Evolutionary conservation across 2,113 vertebrate species (phyloP).

Genomic region (Sula dactylatra): DNA sequence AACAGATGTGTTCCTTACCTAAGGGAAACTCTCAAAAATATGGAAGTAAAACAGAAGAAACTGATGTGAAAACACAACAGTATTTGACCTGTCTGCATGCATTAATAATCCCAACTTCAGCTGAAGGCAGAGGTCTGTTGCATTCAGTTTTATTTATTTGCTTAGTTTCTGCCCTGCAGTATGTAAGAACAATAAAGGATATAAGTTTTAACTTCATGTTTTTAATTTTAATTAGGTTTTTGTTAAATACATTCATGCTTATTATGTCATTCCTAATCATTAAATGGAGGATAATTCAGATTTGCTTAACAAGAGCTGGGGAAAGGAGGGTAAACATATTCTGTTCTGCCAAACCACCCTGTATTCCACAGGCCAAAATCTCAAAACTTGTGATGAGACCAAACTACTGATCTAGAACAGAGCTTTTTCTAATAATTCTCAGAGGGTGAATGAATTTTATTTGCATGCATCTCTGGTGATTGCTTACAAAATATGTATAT

Average conservation of each 20-base stretch:
- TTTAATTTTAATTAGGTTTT: neutral
- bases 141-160: slow-evolving; percentile 27
- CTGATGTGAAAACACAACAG: slow-evolving; percentile 61
- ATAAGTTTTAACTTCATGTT: neutral
- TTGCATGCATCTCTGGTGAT: neutral
- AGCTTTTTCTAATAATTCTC: neutral
- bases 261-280: neutral
- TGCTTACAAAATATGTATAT: neutral
- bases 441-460: neutral
- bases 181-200: neutral
- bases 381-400: neutral
- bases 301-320: neutral
- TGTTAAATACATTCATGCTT: neutral
- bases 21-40: slow-evolving; percentile 65
- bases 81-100: slow-evolving; percentile 58
- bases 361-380: neutral
- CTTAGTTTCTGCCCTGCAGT: neutral
- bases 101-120: slow-evolving; percentile 48
- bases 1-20: slow-evolving; percentile 68
- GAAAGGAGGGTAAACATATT: neutral
- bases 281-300: neutral
- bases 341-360: neutral
- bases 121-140: slow-evolving; percentile 50
- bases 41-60: slow-evolving; percentile 66
- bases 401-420: neutral